Base-by-base conservation (phyloP, 2,113 vertebrate genomes). In the Mionectes macconnelli region DNA sequence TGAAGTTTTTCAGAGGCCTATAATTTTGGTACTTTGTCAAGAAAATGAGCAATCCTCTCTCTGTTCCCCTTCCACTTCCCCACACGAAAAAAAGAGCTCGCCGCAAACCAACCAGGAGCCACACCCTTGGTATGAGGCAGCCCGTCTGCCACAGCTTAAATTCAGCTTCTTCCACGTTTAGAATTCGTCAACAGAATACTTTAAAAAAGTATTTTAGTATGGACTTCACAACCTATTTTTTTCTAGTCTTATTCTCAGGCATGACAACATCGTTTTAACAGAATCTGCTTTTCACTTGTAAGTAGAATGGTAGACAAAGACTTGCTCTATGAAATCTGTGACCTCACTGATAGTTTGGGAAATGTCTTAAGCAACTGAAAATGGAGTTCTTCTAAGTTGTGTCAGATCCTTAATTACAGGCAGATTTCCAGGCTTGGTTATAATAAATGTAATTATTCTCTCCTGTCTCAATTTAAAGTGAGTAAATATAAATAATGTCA, bases 1-100 rank as follows among this genome's bases (percentile, higher is more conserved):
- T 90, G 89, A 96, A 95, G 94, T 84, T 84, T 88, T 90, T 89
- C 79, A 81, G 86, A 94, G 68, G 83, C 85, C 85, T 97, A 0
- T 96, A 93, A 93, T 97, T 96, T 93, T 90, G 90, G 80, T 95
- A 52, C 89, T 86, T 90, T 64, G 95, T 95, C 95, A 97, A 96
- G 83, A 95, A 96, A 92, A 92, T 94, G 89, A 97, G 96, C 94
- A 90, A 72, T 93, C 60, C 76, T 94, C 86, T 85, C 79, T 97
- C 73, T 95, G 70, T 94, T 96, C 90, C 87, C 67, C 27, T 93
- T 90, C 83, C 42, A 70, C 83, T 94, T 88, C 76, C 83, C 86
- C 67, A 79, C 74, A 93, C 91, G 74, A 77, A 87, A 84, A 84
- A 83, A 85, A 93, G 84, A 64, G 50, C 72, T 85, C n/a, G 1